A percentile compares a stretch with the other conserved stretches of the same genome.
These are phyloP conservation scores for Pachymerium ferrugineum DNA, from an alignment of 2,888 invertebrate genomes.

Conservation along the genomic window DNA sequence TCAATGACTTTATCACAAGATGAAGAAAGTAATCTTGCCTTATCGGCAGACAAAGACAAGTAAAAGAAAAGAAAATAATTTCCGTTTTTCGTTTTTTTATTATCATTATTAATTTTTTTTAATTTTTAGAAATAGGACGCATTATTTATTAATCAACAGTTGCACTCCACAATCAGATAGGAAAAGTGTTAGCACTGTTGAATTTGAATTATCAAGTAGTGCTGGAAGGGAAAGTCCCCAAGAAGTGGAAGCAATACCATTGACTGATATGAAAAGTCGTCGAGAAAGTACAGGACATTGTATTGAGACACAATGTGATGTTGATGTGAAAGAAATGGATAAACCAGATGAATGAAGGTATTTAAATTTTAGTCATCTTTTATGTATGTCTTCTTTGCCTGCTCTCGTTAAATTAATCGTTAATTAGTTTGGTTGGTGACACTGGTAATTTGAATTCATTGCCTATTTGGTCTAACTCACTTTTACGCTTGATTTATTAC, in stretches of 20 bases:
- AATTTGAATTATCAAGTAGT: constrained; percentile 18
- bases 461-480: no score
- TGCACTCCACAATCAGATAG: constrained; percentile 30
- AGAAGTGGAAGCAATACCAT: constrained; percentile 18
- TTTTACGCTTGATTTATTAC: constrained; percentile 11
- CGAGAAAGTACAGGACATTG: constrained; percentile 1
- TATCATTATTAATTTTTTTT: not conserved
- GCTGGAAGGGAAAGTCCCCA: constrained; percentile 21
- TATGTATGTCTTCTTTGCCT: not conserved
- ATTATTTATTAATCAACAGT: constrained; percentile 25
- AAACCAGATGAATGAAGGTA: not conserved
- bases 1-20: not conserved
- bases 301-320: not conserved
- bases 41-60: not conserved
- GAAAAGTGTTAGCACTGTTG: constrained; percentile 28
- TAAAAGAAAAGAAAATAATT: no score
- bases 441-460: constrained; percentile 21
- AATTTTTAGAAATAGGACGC: not conserved
- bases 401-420: constrained; percentile 16
- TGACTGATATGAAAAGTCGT: not conserved
- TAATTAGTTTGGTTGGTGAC: constrained; percentile 18
- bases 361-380: not conserved
- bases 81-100: not conserved
- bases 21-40: not conserved
- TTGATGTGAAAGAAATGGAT: not conserved